Conservation (phyloP, 2,888 invertebrate species). For the Cyrtodaria siliqua region DNA sequence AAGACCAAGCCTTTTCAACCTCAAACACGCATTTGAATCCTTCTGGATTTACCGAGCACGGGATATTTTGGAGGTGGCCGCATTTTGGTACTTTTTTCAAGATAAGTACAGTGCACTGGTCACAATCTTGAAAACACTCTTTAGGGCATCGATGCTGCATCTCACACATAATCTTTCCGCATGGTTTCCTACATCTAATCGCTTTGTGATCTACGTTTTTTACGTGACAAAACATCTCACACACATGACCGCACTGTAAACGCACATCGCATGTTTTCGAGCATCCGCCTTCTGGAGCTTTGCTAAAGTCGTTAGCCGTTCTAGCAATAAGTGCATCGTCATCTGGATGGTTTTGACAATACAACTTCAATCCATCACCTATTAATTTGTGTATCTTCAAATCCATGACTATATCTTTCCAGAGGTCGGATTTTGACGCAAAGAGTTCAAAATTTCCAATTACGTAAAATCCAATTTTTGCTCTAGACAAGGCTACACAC, state of each 20-base stretch:
- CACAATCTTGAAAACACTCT: conserved; percentile 86
- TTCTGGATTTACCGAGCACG: conserved; percentile 63
- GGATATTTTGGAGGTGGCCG: conserved; percentile 74
- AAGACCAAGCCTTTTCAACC: conserved; percentile 61
- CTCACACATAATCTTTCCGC: conserved; percentile 58
- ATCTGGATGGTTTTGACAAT: conserved; percentile 73
- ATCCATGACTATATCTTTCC: conserved; percentile 48
- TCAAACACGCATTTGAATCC: conserved; percentile 64
- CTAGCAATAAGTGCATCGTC: conserved; percentile 24
- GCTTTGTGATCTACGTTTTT: conserved; percentile 87
- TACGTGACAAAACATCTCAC: conserved; percentile 89
- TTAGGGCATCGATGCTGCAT: conserved; percentile 78
- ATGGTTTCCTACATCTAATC: conserved; percentile 80
- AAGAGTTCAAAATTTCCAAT: conserved; percentile 78
- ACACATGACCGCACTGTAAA: conserved; percentile 89
- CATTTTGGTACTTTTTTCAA: conserved; percentile 72
- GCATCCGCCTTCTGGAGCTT: conserved; percentile 88
- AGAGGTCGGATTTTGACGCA: conserved; percentile 31
- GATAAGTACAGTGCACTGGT: conserved; percentile 4
- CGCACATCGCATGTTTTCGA: conserved; percentile 87
- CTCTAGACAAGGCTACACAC: conserved; percentile 84
- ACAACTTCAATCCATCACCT: conserved; percentile 53
- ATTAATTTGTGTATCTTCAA: conserved; percentile 34
- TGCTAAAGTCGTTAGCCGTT: conserved; percentile 40
- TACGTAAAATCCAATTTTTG: conserved; percentile 81